Evolutionary conservation across 2,113 vertebrate genomes (phyloP), one percentile per base, ranked within the genome.

Genomic region (Arvicanthis niloticus): DNA sequence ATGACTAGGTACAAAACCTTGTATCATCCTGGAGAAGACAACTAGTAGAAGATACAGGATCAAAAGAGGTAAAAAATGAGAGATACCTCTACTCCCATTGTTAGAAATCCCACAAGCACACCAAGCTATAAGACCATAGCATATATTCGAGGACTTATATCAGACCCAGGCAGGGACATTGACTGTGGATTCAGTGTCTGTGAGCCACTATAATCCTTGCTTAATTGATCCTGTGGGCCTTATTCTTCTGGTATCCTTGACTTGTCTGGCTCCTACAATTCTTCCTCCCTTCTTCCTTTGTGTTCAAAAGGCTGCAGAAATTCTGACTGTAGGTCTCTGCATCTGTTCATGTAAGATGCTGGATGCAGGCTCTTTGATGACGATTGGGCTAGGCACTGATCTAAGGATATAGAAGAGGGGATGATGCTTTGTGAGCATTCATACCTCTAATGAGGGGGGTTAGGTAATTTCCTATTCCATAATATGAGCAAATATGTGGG

Each of bases 361-460:
- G 16, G 3, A 42, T 73, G 19, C 8, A 40, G 17, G 15, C 3
- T 73, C 37, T 40, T 73, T 22, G 8, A 40, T 73, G 19, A 40
- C 2, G 8, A n/a, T 73, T 73, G 70, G 34, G 72, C 21, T 73
- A 40, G 72, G 21, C 72, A 22, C n/a, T 42, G n/a, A 73, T 73
- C 7, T 73, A 40, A 11, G 3, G 21, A 9, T 73, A 40, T 73
- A 73, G 3, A 73, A 40, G 72, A 42, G n/a, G 19, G 7, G 3
- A 42, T 73, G 24, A 7, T 65, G 26, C 13, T 7, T 5, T n/a
- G 34, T 80, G 48, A 26, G 5, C 62, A 70, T 13, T 17, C 4
- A 2, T 13, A 5, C 2, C 0, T 21, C 12, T 87, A 29, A 15
- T 21, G 16, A 53, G n/a, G 45, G 4, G 56, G 3, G 12, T 9